Conservation (phyloP, 2,113 vertebrate genomes). For the Apodemus speciosus region DNA sequence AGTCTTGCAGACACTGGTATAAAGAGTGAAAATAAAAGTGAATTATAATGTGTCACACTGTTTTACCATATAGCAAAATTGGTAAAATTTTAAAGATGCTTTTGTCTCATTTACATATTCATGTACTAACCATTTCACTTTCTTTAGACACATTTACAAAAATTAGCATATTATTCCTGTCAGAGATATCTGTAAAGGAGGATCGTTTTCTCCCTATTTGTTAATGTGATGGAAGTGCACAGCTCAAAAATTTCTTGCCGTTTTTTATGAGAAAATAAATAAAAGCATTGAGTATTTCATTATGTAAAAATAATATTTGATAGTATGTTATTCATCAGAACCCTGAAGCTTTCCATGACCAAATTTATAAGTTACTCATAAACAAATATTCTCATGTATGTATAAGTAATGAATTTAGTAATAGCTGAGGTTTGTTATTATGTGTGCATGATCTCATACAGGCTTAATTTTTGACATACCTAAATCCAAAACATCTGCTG, state of each 20-base stretch:
- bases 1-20: background rate
- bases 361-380: background rate
- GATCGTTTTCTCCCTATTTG: background rate
- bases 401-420: background rate
- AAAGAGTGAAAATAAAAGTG: background rate
- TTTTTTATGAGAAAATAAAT: background rate
- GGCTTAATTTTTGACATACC: background rate
- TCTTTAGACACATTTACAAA: background rate
- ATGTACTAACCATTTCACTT: background rate
- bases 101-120: background rate
- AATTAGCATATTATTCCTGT: background rate
- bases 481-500: too few relatives aligned
- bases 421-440: background rate
- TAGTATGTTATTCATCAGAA: slow-evolving; percentile 30
- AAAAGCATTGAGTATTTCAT: background rate
- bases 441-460: background rate
- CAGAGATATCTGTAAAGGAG: background rate
- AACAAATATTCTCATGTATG: background rate
- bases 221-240: background rate
- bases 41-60: background rate
- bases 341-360: background rate
- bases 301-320: background rate
- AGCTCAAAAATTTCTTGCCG: background rate
- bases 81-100: background rate
- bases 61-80: background rate